Evolutionary conservation across 2,113 vertebrate genomes (phyloP).

Genomic region (Hemibagrus wyckioides): DNA sequence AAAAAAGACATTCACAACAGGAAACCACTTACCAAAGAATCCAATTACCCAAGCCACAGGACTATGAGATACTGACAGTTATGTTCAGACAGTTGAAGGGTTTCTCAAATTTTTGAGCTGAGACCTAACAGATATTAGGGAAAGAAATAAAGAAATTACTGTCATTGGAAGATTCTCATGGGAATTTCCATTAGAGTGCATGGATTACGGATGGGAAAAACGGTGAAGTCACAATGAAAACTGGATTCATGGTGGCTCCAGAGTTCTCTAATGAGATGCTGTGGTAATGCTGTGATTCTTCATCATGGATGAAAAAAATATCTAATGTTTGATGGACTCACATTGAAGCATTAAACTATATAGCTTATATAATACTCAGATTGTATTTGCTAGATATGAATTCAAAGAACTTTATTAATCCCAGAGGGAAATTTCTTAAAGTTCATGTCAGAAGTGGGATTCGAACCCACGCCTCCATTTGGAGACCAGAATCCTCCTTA

Average conservation of each 20-base stretch:
- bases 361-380: too few relatives aligned
- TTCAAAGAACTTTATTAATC: too few relatives aligned
- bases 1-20: conserved; percentile 66
- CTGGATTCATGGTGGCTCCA: background rate
- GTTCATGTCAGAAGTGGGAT: conserved; percentile 72
- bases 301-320: background rate
- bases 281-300: background rate
- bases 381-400: too few relatives aligned
- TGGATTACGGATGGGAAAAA: background rate
- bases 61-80: conserved; percentile 69
- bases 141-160: conserved; percentile 5
- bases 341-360: too few relatives aligned
- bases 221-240: background rate
- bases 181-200: background rate
- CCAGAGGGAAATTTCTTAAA: too few relatives aligned
- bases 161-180: background rate
- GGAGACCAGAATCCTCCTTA: conserved; percentile 58
- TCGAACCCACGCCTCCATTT: conserved; percentile 85
- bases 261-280: background rate
- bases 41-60: conserved; percentile 71
- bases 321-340: background rate
- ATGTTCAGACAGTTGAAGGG: conserved; percentile 15
- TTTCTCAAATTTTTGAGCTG: conserved; percentile 54
- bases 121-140: conserved; percentile 60
- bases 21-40: conserved; percentile 62